These are phyloP conservation scores for Hydrotaea cyrtoneurina DNA, from an alignment of 2,888 invertebrate genomes.

Conservation along the genomic window DNA sequence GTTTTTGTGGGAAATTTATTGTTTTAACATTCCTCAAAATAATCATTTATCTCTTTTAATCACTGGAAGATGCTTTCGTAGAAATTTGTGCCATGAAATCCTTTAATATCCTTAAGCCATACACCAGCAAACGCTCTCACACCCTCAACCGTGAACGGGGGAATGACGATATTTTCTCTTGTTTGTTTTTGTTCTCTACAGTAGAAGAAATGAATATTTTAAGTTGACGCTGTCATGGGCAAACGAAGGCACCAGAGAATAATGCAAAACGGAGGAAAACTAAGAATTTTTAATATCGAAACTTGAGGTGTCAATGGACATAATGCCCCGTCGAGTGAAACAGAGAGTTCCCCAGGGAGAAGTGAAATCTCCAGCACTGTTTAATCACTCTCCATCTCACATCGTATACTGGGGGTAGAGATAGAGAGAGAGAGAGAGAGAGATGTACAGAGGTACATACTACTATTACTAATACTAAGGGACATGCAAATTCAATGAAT, in stretches of 20 bases:
- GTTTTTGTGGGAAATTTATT: constrained; percentile 57
- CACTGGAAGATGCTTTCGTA: constrained; percentile 52
- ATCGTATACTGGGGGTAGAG: too few species aligned
- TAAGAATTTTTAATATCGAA: too few species aligned
- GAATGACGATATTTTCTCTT: constrained; percentile 16
- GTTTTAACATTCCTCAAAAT: constrained; percentile 50
- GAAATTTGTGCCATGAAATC: constrained; percentile 58
- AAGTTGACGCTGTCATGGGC: background rate
- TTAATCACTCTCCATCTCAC: too few species aligned
- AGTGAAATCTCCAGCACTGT: too few species aligned
- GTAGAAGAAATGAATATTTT: constrained; percentile 33
- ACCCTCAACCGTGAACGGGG: background rate
- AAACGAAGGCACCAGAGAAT: background rate
- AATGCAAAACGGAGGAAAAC: too few species aligned
- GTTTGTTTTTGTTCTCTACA: constrained; percentile 5
- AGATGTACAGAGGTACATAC: too few species aligned
- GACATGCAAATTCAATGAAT: too few species aligned
- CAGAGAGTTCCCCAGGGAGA: too few species aligned
- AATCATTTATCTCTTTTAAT: constrained; percentile 64
- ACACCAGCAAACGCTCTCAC: background rate
- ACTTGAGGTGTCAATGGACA: too few species aligned
- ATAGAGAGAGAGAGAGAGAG: too few species aligned
- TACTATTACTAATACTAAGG: too few species aligned
- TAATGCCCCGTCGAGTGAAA: too few species aligned
- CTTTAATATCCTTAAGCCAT: constrained; percentile 57